phyloP scores from a whole-genome alignment of 2,113 vertebrate species.

The Neofelis nebulosa region DNA sequence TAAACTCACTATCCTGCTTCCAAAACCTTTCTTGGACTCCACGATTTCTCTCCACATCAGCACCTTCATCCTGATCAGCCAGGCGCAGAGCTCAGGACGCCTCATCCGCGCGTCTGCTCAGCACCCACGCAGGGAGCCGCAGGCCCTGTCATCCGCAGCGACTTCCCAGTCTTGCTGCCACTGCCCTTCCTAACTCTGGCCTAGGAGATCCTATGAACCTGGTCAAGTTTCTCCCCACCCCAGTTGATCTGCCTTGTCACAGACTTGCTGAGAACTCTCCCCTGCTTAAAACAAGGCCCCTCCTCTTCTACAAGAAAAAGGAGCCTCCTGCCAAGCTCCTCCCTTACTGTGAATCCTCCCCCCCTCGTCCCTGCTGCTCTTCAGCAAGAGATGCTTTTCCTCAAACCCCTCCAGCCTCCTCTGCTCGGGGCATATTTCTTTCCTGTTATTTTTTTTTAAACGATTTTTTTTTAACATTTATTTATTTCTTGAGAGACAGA shows the following conservation, averaged over 20 bases:
- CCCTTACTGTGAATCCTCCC: background rate
- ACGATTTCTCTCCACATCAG: rapidly evolving
- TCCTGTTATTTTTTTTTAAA: background rate
- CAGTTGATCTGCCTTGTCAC: background rate
- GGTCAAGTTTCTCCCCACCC: background rate
- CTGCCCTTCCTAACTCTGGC: background rate
- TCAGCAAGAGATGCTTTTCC: background rate
- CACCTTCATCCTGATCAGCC: rapidly evolving
- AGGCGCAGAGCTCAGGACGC: background rate
- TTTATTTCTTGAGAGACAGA: no score
- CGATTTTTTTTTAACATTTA: no score
- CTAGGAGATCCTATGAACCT: background rate
- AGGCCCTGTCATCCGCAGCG: rapidly evolving
- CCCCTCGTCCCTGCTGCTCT: background rate
- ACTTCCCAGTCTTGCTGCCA: no score
- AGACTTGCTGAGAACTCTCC: background rate
- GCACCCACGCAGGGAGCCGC: rapidly evolving
- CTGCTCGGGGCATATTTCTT: background rate
- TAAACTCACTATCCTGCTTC: background rate
- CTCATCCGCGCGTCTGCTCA: background rate
- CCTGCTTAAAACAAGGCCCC: background rate
- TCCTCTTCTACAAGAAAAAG: background rate
- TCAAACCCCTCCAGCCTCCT: background rate
- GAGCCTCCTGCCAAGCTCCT: background rate
- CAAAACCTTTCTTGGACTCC: background rate